A percentile compares a stretch with the other conserved stretches of the same genome.
These are phyloP conservation scores for Bombus sibiricus DNA, from an alignment of 1,140 invertebrate species.

Conservation along the genomic window DNA sequence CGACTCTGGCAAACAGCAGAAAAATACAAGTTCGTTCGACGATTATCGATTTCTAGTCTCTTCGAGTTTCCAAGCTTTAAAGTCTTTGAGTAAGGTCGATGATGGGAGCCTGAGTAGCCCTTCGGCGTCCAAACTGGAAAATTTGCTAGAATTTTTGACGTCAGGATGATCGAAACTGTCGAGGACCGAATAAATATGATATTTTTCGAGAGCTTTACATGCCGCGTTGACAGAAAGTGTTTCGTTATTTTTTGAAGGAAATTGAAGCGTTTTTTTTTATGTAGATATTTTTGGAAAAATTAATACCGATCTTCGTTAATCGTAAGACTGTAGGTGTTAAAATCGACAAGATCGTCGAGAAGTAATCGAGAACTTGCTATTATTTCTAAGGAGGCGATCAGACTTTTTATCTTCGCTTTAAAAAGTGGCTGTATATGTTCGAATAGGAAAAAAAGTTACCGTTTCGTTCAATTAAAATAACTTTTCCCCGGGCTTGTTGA, in stretches of 20 bases:
- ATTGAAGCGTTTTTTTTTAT: not conserved
- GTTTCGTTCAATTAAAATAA: slow-evolving; percentile 6
- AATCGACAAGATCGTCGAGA: not conserved
- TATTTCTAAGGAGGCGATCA: not conserved
- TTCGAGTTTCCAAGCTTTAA: not conserved
- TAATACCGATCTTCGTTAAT: not conserved
- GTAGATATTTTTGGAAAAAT: not conserved
- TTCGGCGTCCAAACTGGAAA: not conserved
- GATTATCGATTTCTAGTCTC: slow-evolving; percentile 4
- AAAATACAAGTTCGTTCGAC: not conserved
- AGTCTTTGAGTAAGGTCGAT: not conserved
- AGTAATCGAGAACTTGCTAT: not conserved
- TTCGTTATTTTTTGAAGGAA: not conserved
- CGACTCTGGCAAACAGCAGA: not conserved
- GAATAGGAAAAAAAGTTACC: not conserved
- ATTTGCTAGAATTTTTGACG: not conserved
- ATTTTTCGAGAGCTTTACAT: not conserved
- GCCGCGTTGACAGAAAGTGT: not conserved
- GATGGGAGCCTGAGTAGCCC: not conserved
- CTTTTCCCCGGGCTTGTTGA: not conserved
- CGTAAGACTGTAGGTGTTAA: not conserved
- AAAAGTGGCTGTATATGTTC: not conserved
- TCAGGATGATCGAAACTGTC: too few species aligned
- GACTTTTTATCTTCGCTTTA: not conserved
- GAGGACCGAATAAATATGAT: not conserved